Percentiles rank a stretch among this genome's conserved stretches.
Conservation (phyloP, 92 coral and sea anemone species). For the Micromussa lordhowensis region DNA sequence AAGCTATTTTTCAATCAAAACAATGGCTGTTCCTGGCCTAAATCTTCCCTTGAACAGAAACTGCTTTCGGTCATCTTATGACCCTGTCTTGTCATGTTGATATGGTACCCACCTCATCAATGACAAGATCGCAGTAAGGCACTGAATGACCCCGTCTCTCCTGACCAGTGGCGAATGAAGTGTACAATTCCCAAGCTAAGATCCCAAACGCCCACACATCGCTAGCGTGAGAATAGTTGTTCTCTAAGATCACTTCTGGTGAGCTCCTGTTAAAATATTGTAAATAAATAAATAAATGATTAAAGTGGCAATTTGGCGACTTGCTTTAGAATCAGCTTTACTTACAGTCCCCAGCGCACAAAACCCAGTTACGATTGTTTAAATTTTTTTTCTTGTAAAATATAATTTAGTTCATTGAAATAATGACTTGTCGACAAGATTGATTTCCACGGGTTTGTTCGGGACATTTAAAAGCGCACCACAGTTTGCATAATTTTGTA, state of each 20-base stretch:
- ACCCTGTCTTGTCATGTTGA: background rate
- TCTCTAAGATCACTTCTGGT: slow-evolving; percentile 61
- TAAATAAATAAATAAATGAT: background rate
- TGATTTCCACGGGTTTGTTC: background rate
- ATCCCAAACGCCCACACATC: slow-evolving; percentile 73
- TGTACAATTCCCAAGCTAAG: slow-evolving; percentile 59
- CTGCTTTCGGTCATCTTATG: too few species aligned
- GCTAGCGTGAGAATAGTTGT: slow-evolving; percentile 55
- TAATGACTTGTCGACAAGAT: background rate
- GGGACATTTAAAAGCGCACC: background rate
- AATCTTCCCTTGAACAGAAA: too few species aligned
- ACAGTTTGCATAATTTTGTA: background rate
- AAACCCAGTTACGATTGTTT: background rate
- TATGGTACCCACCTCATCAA: background rate
- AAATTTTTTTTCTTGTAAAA: too few species aligned
- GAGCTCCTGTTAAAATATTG: slow-evolving; percentile 43
- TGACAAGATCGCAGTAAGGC: slow-evolving; percentile 11
- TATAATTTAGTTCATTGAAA: too few species aligned
- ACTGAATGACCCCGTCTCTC: background rate
- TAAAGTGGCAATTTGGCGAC: background rate
- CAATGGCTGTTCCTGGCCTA: too few species aligned
- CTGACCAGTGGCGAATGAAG: slow-evolving; percentile 39
- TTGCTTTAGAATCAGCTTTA: background rate
- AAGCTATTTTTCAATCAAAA: too few species aligned
- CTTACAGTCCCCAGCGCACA: background rate